These are phyloP conservation scores for Tragelaphus buxtoni DNA, from an alignment of 2,113 vertebrate genomes.

Conservation along the genomic window DNA sequence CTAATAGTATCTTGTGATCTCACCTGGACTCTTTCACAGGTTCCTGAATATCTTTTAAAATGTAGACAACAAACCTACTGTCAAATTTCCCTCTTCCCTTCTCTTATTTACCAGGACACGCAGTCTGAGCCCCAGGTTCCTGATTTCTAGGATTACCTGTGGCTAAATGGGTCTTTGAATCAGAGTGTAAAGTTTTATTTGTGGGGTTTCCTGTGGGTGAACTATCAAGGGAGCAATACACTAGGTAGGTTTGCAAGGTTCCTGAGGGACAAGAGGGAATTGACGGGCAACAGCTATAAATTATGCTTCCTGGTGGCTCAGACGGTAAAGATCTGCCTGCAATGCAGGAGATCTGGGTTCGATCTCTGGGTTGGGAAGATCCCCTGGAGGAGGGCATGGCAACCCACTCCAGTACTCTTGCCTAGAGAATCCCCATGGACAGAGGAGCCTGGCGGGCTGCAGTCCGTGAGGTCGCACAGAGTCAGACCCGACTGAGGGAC, in stretches of 20 bases:
- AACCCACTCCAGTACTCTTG: neutral
- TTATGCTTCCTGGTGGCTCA: neutral
- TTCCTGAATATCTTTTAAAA: neutral
- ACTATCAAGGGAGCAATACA: neutral
- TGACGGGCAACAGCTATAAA: neutral
- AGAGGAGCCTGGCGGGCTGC: neutral
- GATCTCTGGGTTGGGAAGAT: neutral
- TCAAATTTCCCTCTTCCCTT: neutral
- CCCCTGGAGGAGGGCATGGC: neutral
- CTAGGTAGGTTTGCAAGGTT: neutral
- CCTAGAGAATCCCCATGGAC: neutral
- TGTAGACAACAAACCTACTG: neutral
- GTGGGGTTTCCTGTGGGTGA: neutral
- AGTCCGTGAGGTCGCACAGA: neutral
- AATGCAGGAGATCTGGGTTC: neutral
- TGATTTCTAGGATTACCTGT: neutral
- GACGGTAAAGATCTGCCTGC: neutral
- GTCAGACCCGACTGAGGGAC: neutral
- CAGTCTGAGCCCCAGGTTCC: neutral
- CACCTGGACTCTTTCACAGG: neutral
- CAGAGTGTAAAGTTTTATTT: neutral
- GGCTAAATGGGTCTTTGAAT: neutral
- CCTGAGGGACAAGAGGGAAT: neutral
- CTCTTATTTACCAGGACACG: neutral
- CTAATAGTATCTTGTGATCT: neutral